A percentile compares a stretch with the other conserved stretches of the same genome.
Evolutionary conservation across 2,888 invertebrate species (phyloP).

Genomic region (Alsophila aescularia): DNA sequence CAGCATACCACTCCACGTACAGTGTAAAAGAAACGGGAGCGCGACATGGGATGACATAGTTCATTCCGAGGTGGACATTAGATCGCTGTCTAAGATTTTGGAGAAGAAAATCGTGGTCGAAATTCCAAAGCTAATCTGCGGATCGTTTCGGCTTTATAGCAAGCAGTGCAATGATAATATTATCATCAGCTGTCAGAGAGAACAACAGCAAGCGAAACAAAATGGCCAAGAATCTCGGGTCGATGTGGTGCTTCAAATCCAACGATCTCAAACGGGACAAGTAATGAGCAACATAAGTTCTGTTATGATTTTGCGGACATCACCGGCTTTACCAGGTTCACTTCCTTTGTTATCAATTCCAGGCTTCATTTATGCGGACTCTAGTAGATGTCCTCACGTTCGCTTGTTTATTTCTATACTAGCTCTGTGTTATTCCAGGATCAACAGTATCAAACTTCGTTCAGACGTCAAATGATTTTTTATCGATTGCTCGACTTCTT

Average conservation of each 20-base stretch:
- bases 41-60: constrained; percentile 67
- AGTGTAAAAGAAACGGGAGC: constrained; percentile 49
- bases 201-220: constrained; percentile 31
- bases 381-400: too few species aligned
- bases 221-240: constrained; percentile 50
- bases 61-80: constrained; percentile 71
- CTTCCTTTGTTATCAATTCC: too few species aligned
- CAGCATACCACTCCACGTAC: constrained; percentile 64
- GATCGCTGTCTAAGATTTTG: constrained; percentile 68
- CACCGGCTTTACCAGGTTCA: constrained; percentile 38
- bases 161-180: constrained; percentile 61
- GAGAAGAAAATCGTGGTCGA: constrained; percentile 71
- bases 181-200: constrained; percentile 62
- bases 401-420: too few species aligned
- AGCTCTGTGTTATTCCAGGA: too few species aligned
- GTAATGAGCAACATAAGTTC: constrained; percentile 66
- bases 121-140: constrained; percentile 67
- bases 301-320: constrained; percentile 61
- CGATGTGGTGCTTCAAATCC: constrained; percentile 63
- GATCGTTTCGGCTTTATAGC: constrained; percentile 62
- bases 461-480: too few species aligned
- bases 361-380: too few species aligned
- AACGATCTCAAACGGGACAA: constrained; percentile 60
- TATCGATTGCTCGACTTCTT: too few species aligned
- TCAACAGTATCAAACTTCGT: too few species aligned